Evolutionary conservation across 2,797 vertebrate species (phyloP).

Genomic region (Heteromormyrus szaboi): DNA sequence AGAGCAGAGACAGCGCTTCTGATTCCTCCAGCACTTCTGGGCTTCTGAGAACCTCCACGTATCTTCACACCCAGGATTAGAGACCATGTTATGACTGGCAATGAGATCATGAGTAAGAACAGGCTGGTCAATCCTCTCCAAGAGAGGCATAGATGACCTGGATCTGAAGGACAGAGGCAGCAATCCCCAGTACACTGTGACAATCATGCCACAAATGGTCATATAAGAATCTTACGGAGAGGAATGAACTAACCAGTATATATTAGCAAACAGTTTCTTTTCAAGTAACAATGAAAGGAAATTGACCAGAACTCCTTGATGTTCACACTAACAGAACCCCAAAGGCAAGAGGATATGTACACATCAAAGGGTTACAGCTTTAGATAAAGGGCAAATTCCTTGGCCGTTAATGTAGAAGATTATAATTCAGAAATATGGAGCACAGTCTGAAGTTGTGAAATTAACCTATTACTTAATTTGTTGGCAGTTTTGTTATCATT

Average conservation of each 20-base stretch:
- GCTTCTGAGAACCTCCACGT: background rate
- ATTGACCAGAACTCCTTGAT: background rate
- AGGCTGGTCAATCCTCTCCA: background rate
- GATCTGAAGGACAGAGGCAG: background rate
- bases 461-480: background rate
- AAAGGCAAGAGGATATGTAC: background rate
- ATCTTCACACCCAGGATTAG: background rate
- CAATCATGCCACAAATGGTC: background rate
- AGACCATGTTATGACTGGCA: background rate
- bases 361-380: background rate
- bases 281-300: background rate
- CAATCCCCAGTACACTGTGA: background rate
- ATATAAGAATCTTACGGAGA: background rate
- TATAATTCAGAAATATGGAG: background rate
- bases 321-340: background rate
- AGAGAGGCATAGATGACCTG: background rate
- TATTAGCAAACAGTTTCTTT: background rate
- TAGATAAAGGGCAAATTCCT: background rate
- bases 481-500: background rate
- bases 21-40: background rate
- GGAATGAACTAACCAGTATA: background rate
- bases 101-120: background rate
- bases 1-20: background rate
- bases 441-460: background rate
- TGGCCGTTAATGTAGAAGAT: background rate